Evolutionary conservation across 1,140 invertebrate genomes (phyloP).

Genomic region (Ptiloglossa arizonensis): DNA sequence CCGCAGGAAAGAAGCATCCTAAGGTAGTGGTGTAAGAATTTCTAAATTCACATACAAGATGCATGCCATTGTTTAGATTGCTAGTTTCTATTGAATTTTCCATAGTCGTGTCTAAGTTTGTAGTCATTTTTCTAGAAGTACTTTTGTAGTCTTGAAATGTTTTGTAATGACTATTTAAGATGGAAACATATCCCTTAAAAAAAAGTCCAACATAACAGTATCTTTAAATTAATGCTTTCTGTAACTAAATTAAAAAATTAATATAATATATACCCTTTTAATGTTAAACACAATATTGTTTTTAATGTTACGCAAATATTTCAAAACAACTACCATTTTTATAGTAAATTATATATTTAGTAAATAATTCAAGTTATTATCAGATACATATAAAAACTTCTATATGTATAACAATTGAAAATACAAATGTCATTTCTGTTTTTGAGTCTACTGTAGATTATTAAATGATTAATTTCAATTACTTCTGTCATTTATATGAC

Average conservation of each 20-base stretch:
- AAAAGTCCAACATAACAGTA: slow-evolving; percentile 12
- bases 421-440: neutral
- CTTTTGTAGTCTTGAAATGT: neutral
- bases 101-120: neutral
- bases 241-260: neutral
- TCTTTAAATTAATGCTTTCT: neutral
- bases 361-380: neutral
- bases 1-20: slow-evolving; percentile 61
- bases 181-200: slow-evolving; percentile 36
- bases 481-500: neutral
- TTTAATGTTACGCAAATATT: slow-evolving; percentile 22
- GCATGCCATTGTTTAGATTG: slow-evolving; percentile 53
- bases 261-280: slow-evolving; percentile 28
- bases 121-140: slow-evolving; percentile 4
- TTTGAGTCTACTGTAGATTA: neutral
- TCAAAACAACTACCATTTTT: slow-evolving; percentile 31
- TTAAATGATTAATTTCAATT: too few relatives aligned
- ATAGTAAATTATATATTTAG: neutral
- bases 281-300: neutral
- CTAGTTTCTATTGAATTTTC: slow-evolving; percentile 42
- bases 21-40: slow-evolving; percentile 51
- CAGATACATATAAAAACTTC: slow-evolving; percentile 10
- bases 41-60: slow-evolving; percentile 57
- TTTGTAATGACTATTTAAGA: slow-evolving; percentile 18
- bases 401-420: slow-evolving; percentile 23